Base-by-base conservation (phyloP, 2,888 invertebrate genomes). In the Lasioglossum morio region DNA sequence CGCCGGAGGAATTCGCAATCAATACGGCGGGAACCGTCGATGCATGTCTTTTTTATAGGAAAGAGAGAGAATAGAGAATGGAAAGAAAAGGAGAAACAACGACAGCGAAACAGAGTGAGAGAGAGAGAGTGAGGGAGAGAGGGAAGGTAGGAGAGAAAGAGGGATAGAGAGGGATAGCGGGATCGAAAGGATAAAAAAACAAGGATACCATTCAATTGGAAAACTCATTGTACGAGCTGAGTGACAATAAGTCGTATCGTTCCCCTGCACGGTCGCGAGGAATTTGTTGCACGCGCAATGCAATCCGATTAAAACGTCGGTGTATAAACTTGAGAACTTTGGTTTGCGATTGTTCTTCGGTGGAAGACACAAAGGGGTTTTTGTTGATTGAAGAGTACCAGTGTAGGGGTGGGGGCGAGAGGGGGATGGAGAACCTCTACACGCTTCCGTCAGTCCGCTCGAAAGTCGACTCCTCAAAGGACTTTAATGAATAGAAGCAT, bases 401-500 rank as follows among this genome's bases (percentile, higher is more conserved):
- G 27, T 5, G 1, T 14, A 12, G n/a, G 14, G 27, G 4, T 1
- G 14, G 14, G 27, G 4, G 60, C 12, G 14, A n/a, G 60, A 27
- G 60, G 27, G 14, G 14, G 27, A 5, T 10, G 69, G 23, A 23
- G 76, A 76, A 81, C 80, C 87, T 88, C 85, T 81, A 80, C 84
- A 82, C 87, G 87, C 86, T 87, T 87, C 87, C 86, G 81, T 81
- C 85, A 84, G 81, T 73, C 85, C 86, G 27, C 86, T 86, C 82
- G 84, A 88, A 89, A 90, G 84, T 88, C 87, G 91, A 89, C 90
- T 87, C 85, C 85, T 85, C 84, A 85, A 87, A 90, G 83, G 85
- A 85, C 85, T 85, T 82, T 89, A 86, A 86, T 88, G 90, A 91
- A 91, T 90, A 87, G 91, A 82, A 85, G 90, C 91, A 90, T 91